Conservation (phyloP, 2,113 vertebrate species). For the Colinus virginianus region DNA sequence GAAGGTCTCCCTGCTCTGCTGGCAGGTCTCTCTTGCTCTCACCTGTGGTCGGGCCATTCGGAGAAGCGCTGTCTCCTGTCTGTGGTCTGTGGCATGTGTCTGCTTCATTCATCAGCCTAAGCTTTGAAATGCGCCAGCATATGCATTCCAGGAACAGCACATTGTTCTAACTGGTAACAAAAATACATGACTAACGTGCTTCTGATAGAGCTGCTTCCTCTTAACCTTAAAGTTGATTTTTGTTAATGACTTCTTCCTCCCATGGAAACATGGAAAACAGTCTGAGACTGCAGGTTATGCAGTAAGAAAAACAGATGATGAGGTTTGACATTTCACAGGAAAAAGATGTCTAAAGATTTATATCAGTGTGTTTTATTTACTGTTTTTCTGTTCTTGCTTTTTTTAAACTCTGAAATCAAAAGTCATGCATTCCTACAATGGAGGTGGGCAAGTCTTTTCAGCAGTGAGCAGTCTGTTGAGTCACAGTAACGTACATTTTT, state of each 20-base stretch:
- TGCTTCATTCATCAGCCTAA: background rate
- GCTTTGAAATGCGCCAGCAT: background rate
- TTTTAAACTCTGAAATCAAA: conserved; percentile 9
- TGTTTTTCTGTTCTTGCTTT: background rate
- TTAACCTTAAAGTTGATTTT: conserved; percentile 39
- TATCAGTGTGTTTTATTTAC: background rate
- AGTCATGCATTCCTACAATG: background rate
- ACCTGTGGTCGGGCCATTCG: background rate
- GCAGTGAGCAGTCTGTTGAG: background rate
- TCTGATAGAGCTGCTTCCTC: conserved; percentile 33
- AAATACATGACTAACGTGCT: background rate
- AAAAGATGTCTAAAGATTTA: conserved; percentile 5
- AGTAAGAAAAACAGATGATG: background rate
- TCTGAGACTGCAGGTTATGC: conserved; percentile 5
- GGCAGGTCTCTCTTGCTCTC: fast-evolving
- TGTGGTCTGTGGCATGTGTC: background rate
- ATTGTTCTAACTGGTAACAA: conserved; percentile 30
- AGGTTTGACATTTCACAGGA: conserved; percentile 23
- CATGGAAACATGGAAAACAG: background rate
- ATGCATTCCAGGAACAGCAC: conserved; percentile 8
- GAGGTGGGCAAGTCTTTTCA: background rate
- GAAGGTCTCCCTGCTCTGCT: too few species aligned
- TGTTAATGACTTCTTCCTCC: conserved; percentile 15
- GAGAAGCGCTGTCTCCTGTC: background rate
- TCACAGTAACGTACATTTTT: background rate